phyloP scores from a whole-genome alignment of 2,888 invertebrate species.

The Allolobophora icterica region DNA sequence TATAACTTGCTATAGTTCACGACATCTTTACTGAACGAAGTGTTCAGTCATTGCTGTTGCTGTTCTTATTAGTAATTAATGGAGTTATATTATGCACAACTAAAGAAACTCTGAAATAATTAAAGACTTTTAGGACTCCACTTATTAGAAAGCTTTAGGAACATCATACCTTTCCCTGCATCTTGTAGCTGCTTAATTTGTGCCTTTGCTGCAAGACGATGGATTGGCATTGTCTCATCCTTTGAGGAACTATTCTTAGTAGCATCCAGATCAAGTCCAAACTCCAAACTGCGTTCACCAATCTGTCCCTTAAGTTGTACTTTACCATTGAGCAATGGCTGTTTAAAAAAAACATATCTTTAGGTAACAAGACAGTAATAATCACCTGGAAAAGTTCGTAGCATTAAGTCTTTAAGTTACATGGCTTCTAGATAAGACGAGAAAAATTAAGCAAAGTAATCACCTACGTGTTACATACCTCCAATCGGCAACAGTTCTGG shows the following conservation, averaged over 20 bases:
- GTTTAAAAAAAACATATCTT: neutral
- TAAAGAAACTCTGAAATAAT: no score
- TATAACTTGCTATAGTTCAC: no score
- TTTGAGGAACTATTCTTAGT: neutral
- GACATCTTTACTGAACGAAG: no score
- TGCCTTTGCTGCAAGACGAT: slow-evolving; percentile 43
- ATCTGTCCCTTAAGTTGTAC: slow-evolving; percentile 28
- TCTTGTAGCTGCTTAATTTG: slow-evolving; percentile 40
- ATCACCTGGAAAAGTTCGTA: neutral
- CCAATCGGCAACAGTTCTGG: no score
- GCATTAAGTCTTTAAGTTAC: neutral
- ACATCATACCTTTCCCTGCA: slow-evolving; percentile 28
- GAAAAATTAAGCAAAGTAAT: no score
- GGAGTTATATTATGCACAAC: no score
- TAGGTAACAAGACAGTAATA: neutral
- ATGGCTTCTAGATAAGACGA: neutral
- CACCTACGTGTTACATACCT: no score
- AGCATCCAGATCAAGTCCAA: slow-evolving; percentile 31
- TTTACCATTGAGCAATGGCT: slow-evolving; percentile 13
- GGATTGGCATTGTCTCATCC: slow-evolving; percentile 36
- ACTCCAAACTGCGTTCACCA: slow-evolving; percentile 26
- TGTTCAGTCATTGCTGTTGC: no score
- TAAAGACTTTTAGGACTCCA: no score
- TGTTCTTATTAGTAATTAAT: no score
- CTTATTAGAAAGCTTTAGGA: neutral